Evolutionary conservation across 2,797 vertebrate species (phyloP).

Genomic region (Mormyrus hasselquistii): DNA sequence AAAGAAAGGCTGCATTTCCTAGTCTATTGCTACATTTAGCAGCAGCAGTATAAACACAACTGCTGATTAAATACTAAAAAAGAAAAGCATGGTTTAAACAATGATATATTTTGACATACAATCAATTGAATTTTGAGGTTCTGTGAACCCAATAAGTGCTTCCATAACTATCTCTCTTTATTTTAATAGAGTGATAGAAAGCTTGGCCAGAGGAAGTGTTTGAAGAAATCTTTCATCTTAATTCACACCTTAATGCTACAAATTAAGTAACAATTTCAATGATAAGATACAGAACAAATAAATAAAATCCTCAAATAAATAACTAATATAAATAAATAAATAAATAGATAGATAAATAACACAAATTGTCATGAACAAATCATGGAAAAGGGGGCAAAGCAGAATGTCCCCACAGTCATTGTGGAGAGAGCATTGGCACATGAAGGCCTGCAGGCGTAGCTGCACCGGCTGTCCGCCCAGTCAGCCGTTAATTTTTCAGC

Average conservation of each 20-base stretch:
- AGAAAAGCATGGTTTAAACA: conserved; percentile 32
- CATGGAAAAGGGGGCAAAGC: conserved; percentile 34
- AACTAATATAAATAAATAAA: conserved; percentile 72
- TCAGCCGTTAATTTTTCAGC: conserved; percentile 49
- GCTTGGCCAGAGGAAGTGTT: neutral
- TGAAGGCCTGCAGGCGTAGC: neutral
- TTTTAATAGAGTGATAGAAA: conserved; percentile 17
- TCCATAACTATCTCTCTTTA: conserved; percentile 37
- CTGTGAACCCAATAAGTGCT: conserved; percentile 52
- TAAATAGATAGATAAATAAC: conserved; percentile 68
- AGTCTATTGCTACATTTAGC: conserved; percentile 61
- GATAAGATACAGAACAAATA: conserved; percentile 63
- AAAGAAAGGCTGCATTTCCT: conserved; percentile 31
- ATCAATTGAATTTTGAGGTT: conserved; percentile 38
- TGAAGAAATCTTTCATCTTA: conserved; percentile 8
- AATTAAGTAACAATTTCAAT: conserved; percentile 39
- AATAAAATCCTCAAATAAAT: conserved; percentile 73
- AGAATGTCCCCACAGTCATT: neutral
- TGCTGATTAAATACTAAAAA: conserved; percentile 25
- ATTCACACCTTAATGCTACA: conserved; percentile 42
- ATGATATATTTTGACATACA: conserved; percentile 41
- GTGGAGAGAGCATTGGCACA: conserved; percentile 11
- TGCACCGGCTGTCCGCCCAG: conserved; percentile 36
- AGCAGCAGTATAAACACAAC: conserved; percentile 44
- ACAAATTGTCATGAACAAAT: conserved; percentile 50